These are phyloP conservation scores for Heliconius erato DNA, from an alignment of 2,888 invertebrate genomes.

Conservation along the genomic window DNA sequence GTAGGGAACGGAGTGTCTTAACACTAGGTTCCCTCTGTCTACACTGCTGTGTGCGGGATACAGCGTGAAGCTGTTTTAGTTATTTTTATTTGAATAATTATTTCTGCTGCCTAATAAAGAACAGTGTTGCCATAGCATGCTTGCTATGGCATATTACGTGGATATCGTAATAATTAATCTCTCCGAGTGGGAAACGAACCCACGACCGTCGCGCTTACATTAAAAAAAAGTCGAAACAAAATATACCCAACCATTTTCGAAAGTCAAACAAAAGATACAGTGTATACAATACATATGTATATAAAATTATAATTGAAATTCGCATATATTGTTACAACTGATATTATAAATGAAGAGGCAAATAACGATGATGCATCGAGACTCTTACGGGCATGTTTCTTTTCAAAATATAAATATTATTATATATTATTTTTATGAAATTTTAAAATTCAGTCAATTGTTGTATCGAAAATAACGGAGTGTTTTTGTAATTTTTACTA, in stretches of 20 bases:
- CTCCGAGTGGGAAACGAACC: neutral
- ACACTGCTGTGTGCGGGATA: too few relatives aligned
- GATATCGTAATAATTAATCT: too few relatives aligned
- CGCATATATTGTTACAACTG: conserved; percentile 22
- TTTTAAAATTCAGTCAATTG: conserved; percentile 16
- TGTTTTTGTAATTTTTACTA: neutral
- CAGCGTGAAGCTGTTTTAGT: too few relatives aligned
- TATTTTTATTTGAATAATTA: too few relatives aligned
- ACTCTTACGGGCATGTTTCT: conserved; percentile 12
- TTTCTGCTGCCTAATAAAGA: too few relatives aligned
- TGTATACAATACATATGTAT: neutral
- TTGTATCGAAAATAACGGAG: neutral
- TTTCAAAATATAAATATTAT: conserved; percentile 2
- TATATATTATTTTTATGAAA: conserved; percentile 11
- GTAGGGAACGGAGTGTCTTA: too few relatives aligned
- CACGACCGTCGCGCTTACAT: neutral
- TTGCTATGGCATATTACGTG: too few relatives aligned
- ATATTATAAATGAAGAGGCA: conserved; percentile 25
- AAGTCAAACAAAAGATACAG: neutral
- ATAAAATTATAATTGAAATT: neutral
- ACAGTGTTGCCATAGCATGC: too few relatives aligned
- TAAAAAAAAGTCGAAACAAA: neutral
- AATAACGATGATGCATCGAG: conserved; percentile 4
- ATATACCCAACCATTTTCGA: neutral
- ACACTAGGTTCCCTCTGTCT: too few relatives aligned